Conservation (phyloP, 2,888 invertebrate genomes). For the Bruchidius siliquastri region DNA sequence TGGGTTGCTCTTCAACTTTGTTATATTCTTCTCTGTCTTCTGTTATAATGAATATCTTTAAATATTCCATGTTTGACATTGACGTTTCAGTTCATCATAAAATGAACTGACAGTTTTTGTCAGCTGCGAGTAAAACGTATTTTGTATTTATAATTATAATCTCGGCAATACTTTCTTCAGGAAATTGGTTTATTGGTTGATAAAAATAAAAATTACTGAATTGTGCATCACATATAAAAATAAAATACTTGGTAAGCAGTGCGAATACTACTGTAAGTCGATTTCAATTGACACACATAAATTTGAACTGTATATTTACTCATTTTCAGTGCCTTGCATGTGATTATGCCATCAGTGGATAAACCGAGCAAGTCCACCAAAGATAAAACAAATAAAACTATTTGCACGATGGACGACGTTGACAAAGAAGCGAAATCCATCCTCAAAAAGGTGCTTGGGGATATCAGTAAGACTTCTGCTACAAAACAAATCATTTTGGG, state of each 20-base stretch:
- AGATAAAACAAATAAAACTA: slow-evolving; percentile 47
- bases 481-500: slow-evolving; percentile 85
- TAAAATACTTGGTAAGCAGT: neutral
- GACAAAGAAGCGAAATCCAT: slow-evolving; percentile 61
- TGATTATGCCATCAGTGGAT: slow-evolving; percentile 5
- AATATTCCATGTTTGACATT: no score
- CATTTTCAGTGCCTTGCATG: neutral
- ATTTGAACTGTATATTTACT: neutral
- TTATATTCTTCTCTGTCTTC: neutral
- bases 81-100: no score
- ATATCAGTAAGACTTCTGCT: slow-evolving; percentile 80
- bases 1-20: neutral
- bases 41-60: no score
- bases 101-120: neutral
- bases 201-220: neutral
- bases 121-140: neutral
- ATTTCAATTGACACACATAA: neutral
- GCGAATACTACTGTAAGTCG: neutral
- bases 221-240: neutral
- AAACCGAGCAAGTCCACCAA: slow-evolving; percentile 18
- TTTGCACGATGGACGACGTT: slow-evolving; percentile 58
- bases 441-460: slow-evolving; percentile 69
- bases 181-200: neutral
- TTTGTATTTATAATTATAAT: neutral
- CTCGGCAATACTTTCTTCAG: neutral